A percentile compares a stretch with the other conserved stretches of the same genome.
Evolutionary conservation across 2,797 vertebrate species (phyloP).

Genomic region (Alectoris magna): DNA sequence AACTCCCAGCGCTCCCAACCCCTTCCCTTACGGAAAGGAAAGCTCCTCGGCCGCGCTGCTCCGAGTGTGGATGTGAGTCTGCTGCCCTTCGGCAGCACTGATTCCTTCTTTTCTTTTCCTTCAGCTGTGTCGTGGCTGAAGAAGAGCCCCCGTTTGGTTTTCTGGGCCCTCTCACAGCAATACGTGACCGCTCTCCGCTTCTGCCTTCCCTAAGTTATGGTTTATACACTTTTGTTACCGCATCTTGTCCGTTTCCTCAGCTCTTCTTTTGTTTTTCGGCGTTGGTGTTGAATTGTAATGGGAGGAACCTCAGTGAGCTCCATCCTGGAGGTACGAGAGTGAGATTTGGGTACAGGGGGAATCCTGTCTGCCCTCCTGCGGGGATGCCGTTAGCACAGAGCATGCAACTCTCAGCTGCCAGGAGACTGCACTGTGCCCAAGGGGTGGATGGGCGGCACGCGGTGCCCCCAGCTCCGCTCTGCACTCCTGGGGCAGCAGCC

Average conservation of each 20-base stretch:
- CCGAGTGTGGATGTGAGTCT: neutral
- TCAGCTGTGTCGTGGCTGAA: conserved; percentile 55
- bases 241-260: neutral
- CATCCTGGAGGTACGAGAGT: neutral
- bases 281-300: neutral
- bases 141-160: conserved; percentile 19
- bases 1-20: neutral
- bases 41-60: too few species aligned
- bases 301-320: neutral
- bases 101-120: conserved; percentile 2
- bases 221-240: conserved; percentile 65
- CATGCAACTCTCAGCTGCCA: neutral
- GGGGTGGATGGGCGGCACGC: too few species aligned
- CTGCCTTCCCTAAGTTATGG: conserved; percentile 74
- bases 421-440: neutral
- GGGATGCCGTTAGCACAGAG: too few species aligned
- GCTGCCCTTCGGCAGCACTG: neutral
- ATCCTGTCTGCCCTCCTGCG: neutral
- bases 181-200: conserved; percentile 62
- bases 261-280: neutral
- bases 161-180: conserved; percentile 60
- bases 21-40: neutral
- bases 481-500: neutral
- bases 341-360: too few species aligned
- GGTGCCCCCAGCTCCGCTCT: neutral